phyloP scores from a whole-genome alignment of 2,888 invertebrate species.

The Silvanus unidentatus region DNA sequence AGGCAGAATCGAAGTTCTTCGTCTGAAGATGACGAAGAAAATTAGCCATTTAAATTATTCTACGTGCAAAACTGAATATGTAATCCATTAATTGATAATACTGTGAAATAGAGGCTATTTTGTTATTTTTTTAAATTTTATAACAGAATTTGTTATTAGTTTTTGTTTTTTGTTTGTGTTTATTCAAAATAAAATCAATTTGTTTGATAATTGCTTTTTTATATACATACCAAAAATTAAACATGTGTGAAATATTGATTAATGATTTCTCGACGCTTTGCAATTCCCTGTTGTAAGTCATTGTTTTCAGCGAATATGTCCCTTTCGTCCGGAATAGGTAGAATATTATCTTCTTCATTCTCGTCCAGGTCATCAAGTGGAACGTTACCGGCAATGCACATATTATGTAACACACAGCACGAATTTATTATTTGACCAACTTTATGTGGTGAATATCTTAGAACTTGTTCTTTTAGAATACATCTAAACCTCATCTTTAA shows the following conservation, averaged over 20 bases:
- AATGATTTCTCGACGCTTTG: not conserved
- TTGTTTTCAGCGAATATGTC: not conserved
- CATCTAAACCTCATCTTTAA: conserved; percentile 15
- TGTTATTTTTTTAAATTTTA: no score
- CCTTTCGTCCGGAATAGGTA: not conserved
- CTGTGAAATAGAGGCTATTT: no score
- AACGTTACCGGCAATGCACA: conserved; percentile 10
- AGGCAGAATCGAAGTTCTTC: no score
- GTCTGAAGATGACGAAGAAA: not conserved
- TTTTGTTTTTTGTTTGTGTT: no score
- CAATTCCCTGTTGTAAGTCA: not conserved
- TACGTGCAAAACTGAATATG: not conserved
- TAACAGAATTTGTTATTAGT: no score
- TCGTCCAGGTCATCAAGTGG: conserved; percentile 2
- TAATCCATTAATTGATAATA: no score
- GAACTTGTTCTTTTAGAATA: conserved; percentile 10
- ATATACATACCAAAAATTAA: no score
- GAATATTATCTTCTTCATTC: conserved; percentile 1
- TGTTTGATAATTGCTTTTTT: no score
- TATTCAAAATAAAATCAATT: no score
- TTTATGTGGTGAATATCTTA: conserved; percentile 9
- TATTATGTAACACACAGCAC: conserved; percentile 14
- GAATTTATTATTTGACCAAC: conserved; percentile 11
- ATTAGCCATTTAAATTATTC: not conserved
- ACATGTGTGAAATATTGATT: no score